A percentile compares a stretch with the other conserved stretches of the same genome.
Conservation (phyloP, 2,113 vertebrate species). For the Rhinoptilus africanus region DNA sequence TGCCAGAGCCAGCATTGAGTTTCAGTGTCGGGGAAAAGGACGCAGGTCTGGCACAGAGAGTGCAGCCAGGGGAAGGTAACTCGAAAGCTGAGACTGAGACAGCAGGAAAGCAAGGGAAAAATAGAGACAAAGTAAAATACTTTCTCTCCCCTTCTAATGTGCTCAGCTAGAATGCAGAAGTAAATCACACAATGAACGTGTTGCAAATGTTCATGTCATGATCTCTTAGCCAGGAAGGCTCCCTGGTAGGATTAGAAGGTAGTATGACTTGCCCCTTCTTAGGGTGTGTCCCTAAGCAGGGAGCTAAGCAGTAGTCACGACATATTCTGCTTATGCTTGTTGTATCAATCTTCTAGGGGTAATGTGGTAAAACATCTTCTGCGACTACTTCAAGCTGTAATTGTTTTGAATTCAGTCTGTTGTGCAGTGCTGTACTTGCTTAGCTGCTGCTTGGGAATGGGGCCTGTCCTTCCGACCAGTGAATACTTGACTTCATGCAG, state of each 20-base stretch:
- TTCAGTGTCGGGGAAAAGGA: background rate
- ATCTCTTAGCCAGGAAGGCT: background rate
- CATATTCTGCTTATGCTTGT: background rate
- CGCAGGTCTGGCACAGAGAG: background rate
- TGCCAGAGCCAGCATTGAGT: constrained; percentile 3
- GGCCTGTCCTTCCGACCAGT: background rate
- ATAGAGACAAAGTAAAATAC: background rate
- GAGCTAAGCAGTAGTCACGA: background rate
- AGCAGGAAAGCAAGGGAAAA: background rate
- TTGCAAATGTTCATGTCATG: background rate
- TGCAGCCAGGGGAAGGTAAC: background rate
- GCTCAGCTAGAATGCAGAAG: accelerated
- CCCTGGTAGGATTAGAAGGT: background rate
- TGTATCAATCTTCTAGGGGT: background rate
- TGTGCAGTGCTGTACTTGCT: background rate
- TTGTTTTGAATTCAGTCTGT: background rate
- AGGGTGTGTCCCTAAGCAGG: background rate
- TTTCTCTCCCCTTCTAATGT: background rate
- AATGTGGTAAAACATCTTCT: background rate
- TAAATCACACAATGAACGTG: background rate
- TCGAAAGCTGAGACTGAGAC: background rate
- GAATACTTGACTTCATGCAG: background rate
- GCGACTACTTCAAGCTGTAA: background rate
- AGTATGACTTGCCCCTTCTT: background rate
- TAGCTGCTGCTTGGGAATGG: background rate